Conservation (phyloP, 2,888 invertebrate species). For the Euplagia quadripunctaria region DNA sequence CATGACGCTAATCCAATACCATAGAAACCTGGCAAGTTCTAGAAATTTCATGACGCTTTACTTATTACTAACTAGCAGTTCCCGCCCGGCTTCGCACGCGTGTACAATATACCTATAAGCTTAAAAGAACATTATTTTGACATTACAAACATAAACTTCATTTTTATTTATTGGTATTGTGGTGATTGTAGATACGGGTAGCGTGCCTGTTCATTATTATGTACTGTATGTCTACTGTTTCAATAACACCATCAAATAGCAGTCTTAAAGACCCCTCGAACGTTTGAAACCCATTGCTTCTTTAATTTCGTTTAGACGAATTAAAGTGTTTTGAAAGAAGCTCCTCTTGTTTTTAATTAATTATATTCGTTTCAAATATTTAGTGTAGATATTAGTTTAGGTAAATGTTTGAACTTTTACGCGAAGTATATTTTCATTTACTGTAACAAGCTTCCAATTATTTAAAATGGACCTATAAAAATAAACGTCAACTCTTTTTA, state of each 20-base stretch:
- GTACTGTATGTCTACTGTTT: slow-evolving; percentile 49
- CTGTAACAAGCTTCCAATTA: neutral
- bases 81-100: too few species aligned
- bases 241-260: slow-evolving; percentile 48
- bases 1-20: too few species aligned
- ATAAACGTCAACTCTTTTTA: too few species aligned
- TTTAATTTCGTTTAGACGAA: slow-evolving; percentile 68
- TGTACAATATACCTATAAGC: too few species aligned
- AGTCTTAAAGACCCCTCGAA: slow-evolving; percentile 52
- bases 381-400: neutral
- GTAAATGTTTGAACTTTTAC: neutral
- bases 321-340: slow-evolving; percentile 59
- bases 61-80: neutral
- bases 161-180: too few species aligned
- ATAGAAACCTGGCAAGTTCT: neutral
- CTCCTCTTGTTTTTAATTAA: slow-evolving; percentile 54
- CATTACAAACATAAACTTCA: too few species aligned
- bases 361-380: slow-evolving; percentile 21
- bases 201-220: slow-evolving; percentile 11
- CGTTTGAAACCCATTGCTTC: slow-evolving; percentile 60
- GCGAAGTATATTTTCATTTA: neutral
- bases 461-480: neutral
- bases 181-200: neutral
- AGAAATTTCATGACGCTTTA: neutral
- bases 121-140: too few species aligned